Conservation (phyloP, 2,888 invertebrate genomes). For the Alviniconcha strummeri region DNA sequence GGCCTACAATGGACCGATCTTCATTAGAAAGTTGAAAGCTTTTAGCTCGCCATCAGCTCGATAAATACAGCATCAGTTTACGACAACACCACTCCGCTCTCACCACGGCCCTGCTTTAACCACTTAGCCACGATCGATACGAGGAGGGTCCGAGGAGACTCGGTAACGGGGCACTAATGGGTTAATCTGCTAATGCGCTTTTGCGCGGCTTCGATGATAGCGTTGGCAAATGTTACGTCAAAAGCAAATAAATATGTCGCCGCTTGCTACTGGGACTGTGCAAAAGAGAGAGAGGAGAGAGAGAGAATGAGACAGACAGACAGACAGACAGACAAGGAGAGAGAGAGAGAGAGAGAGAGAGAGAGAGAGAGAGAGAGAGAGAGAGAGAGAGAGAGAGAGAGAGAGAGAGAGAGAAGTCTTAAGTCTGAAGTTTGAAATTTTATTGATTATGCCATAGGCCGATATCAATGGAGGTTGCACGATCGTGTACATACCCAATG, state of each 20-base stretch:
- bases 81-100: background rate
- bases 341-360: too few species aligned
- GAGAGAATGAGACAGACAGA: too few species aligned
- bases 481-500: background rate
- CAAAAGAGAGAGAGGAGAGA: too few species aligned
- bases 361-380: too few species aligned
- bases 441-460: too few species aligned
- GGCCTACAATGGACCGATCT: conserved; percentile 5
- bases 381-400: too few species aligned
- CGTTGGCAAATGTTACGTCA: conserved; percentile 11
- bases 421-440: too few species aligned
- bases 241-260: background rate
- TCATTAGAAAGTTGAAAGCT: conserved; percentile 22
- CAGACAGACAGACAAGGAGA: too few species aligned
- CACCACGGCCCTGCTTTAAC: conserved; percentile 14
- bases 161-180: conserved; percentile 20
- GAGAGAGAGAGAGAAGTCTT: too few species aligned
- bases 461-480: background rate
- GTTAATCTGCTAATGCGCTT: conserved; percentile 30
- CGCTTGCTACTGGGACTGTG: too few species aligned
- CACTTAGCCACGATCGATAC: conserved; percentile 20
- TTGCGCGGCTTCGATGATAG: background rate
- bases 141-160: conserved; percentile 13
- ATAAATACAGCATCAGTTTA: background rate
- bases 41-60: conserved; percentile 19